Evolutionary conservation across 2,113 vertebrate species (phyloP).

Genomic region (Calyptomena viridis): DNA sequence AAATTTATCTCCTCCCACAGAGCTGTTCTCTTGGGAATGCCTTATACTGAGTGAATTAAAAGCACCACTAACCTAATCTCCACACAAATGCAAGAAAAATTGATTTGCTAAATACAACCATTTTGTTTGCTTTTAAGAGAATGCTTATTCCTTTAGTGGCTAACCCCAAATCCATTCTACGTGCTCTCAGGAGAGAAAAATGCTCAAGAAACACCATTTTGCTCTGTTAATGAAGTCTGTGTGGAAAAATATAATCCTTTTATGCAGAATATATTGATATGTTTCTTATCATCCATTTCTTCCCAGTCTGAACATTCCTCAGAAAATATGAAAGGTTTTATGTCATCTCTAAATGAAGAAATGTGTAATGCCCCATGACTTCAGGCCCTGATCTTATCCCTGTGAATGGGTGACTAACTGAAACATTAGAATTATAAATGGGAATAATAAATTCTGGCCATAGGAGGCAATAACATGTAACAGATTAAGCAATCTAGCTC

Average conservation of each 20-base stretch:
- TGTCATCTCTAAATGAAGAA: conserved; percentile 51
- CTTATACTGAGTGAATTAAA: conserved; percentile 57
- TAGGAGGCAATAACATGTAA: conserved; percentile 47
- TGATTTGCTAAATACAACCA: conserved; percentile 49
- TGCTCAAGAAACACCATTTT: background rate
- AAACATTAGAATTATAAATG: conserved; percentile 63
- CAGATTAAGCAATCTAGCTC: conserved; percentile 17
- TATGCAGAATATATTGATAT: conserved; percentile 7
- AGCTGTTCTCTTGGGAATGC: conserved; percentile 37
- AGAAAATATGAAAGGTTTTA: conserved; percentile 59
- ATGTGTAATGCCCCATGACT: conserved; percentile 36
- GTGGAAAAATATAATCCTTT: background rate
- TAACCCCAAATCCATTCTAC: background rate
- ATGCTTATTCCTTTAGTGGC: background rate
- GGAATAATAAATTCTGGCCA: conserved; percentile 52
- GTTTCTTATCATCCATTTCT: background rate
- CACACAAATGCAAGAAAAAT: conserved; percentile 56
- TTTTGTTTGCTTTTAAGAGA: conserved; percentile 49
- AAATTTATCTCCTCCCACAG: conserved; percentile 37
- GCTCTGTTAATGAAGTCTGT: background rate
- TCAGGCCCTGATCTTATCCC: conserved; percentile 56
- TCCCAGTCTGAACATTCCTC: conserved; percentile 39
- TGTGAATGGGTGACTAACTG: conserved; percentile 51
- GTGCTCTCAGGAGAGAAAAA: conserved; percentile 18
- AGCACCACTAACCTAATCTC: conserved; percentile 45